phyloP scores from a whole-genome alignment of 2,797 vertebrate genomes.

The Hafferia zeledoni region DNA sequence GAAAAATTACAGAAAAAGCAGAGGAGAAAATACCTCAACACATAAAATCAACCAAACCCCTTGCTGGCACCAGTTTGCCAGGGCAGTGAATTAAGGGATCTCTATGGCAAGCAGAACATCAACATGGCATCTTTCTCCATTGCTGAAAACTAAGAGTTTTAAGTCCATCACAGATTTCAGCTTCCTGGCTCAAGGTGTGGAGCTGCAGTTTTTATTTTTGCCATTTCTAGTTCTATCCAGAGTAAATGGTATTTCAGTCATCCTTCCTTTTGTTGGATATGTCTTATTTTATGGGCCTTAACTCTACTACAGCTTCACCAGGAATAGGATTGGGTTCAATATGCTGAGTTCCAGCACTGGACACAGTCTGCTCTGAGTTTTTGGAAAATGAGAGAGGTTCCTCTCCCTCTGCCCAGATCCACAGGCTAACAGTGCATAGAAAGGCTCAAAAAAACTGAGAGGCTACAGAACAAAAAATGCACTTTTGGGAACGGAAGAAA shows the following conservation, averaged over 20 bases:
- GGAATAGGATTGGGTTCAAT: neutral
- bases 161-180: neutral
- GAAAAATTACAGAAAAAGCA: neutral
- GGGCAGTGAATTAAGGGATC: neutral
- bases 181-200: neutral
- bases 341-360: neutral
- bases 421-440: neutral
- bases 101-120: neutral
- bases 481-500: neutral
- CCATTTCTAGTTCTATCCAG: neutral
- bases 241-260: neutral
- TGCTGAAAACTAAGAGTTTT: neutral
- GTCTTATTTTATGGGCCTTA: neutral
- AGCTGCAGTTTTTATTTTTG: neutral
- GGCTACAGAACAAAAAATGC: neutral
- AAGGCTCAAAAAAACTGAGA: neutral
- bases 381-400: neutral
- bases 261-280: neutral
- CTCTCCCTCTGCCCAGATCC: neutral
- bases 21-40: neutral
- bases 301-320: neutral
- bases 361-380: neutral
- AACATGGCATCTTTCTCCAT: neutral
- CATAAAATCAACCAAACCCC: neutral
- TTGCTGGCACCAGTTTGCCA: neutral